A percentile compares a stretch with the other conserved stretches of the same genome.
phyloP scores from a whole-genome alignment of 2,797 vertebrate species.

The Dendrocincla fuliginosa region DNA sequence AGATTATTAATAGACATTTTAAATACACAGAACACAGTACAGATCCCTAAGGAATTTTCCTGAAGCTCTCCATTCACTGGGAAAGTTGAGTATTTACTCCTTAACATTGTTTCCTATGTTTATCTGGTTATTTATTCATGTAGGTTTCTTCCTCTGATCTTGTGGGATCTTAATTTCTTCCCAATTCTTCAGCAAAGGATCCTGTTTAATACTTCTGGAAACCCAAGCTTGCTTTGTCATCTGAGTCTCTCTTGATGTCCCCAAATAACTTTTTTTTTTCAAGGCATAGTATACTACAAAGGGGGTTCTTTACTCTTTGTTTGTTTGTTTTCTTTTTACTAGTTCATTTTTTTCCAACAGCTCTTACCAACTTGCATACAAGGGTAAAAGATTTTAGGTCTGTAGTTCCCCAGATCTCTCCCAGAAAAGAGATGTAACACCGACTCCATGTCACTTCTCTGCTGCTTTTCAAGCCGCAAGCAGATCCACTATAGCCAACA shows the following conservation, averaged over 20 bases:
- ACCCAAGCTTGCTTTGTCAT: background rate
- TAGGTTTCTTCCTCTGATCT: background rate
- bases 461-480: background rate
- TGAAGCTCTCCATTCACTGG: background rate
- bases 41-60: background rate
- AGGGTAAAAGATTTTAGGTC: background rate
- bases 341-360: background rate
- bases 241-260: background rate
- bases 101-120: background rate
- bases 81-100: background rate
- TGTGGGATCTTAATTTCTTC: background rate
- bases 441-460: background rate
- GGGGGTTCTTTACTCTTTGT: background rate
- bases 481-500: background rate
- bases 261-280: background rate
- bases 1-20: conserved; percentile 4
- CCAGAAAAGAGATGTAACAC: background rate
- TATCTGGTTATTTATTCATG: background rate
- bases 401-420: background rate
- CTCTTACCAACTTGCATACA: background rate
- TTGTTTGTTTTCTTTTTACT: background rate
- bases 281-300: background rate
- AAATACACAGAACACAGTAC: background rate
- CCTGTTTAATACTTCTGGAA: background rate
- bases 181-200: background rate